phyloP scores from a whole-genome alignment of 2,888 invertebrate genomes.

The Chirona hameri region DNA sequence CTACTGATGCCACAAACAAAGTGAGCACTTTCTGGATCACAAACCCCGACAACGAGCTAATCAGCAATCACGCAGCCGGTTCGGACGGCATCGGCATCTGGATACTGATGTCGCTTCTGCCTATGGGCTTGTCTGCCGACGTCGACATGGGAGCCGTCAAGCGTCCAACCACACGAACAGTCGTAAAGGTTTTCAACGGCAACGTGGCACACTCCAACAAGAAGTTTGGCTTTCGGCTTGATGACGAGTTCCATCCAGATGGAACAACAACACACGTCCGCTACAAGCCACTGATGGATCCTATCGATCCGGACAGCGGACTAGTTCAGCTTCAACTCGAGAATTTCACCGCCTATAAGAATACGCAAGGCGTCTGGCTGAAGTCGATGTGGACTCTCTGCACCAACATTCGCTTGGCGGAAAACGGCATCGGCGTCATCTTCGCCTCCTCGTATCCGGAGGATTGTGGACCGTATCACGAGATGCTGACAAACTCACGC shows the following conservation, averaged over 20 bases:
- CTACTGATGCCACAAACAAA: background rate
- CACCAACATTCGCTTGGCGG: background rate
- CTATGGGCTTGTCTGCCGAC: background rate
- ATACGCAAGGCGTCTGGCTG: background rate
- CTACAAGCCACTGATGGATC: background rate
- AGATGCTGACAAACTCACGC: background rate
- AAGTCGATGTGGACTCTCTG: too few species aligned
- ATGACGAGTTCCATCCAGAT: background rate
- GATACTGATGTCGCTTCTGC: background rate
- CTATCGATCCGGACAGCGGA: background rate
- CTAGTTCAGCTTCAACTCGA: background rate
- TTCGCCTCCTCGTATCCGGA: background rate
- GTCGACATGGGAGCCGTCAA: background rate
- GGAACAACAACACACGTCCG: background rate
- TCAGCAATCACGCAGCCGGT: background rate
- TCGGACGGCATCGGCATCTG: background rate
- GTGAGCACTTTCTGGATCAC: conserved; percentile 1
- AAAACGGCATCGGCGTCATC: background rate
- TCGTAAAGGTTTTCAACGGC: background rate
- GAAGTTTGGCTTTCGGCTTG: background rate
- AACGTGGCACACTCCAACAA: background rate
- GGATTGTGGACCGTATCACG: background rate
- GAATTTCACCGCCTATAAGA: background rate
- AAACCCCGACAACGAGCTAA: background rate
- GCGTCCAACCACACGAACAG: background rate